Conservation (phyloP, 2,797 vertebrate species). For the Schizopygopsis malacanthus region DNA sequence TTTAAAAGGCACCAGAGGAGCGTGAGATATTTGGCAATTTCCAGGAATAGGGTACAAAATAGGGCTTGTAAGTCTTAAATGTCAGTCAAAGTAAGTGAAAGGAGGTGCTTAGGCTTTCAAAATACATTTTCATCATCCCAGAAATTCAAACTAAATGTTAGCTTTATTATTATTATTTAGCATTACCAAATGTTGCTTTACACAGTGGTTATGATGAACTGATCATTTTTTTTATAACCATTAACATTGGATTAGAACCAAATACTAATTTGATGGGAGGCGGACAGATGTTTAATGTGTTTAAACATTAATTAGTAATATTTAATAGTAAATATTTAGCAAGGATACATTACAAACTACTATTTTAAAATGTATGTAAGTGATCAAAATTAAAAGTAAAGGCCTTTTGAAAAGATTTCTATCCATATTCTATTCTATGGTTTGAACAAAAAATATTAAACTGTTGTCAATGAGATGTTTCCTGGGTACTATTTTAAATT, state of each 20-base stretch:
- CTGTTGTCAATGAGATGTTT: not conserved
- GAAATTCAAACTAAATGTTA: not conserved
- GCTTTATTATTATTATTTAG: not conserved
- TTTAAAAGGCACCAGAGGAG: conserved; percentile 5
- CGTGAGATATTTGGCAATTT: not conserved
- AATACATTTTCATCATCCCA: not conserved
- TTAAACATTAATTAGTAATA: not conserved
- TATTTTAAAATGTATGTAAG: not conserved
- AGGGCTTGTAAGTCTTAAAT: not conserved
- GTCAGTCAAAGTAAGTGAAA: not conserved
- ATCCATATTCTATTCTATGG: not conserved
- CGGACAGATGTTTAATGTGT: not conserved
- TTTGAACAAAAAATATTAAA: not conserved
- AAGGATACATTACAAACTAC: not conserved
- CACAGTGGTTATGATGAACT: not conserved
- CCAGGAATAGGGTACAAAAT: not conserved
- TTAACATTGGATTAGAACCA: not conserved
- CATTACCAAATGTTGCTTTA: not conserved
- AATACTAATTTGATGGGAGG: not conserved
- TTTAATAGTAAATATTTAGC: not conserved
- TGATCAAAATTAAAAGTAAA: not conserved
- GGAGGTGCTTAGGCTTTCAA: not conserved
- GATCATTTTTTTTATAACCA: not conserved
- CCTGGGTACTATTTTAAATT: not conserved
- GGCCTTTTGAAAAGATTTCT: not conserved